Evolutionary conservation across 2,113 vertebrate genomes (phyloP).

Genomic region (Hystrix cristata): DNA sequence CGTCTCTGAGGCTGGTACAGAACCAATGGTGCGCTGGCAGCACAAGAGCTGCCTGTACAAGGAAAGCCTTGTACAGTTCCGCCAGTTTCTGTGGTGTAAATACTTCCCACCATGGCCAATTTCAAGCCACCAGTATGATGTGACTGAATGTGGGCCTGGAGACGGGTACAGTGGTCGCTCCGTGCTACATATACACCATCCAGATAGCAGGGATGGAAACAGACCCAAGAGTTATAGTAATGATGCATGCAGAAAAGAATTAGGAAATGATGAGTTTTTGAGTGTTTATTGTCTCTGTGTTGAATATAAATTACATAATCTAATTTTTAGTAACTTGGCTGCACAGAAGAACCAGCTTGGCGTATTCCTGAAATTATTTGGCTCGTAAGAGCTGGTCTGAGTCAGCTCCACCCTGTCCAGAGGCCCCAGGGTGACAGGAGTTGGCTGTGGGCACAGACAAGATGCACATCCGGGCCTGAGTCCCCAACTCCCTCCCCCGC

Average conservation of each 20-base stretch:
- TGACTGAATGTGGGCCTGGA: rapidly evolving
- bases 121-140: background rate
- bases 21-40: background rate
- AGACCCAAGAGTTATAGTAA: background rate
- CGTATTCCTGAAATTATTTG: background rate
- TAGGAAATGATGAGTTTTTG: background rate
- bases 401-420: background rate
- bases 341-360: background rate
- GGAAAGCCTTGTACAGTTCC: background rate
- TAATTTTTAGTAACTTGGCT: background rate
- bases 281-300: background rate
- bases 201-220: rapidly evolving
- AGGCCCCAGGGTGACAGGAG: background rate
- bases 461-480: background rate
- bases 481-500: background rate
- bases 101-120: background rate
- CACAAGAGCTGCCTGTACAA: background rate
- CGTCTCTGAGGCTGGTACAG: background rate
- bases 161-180: rapidly evolving
- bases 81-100: background rate
- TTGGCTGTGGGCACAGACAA: background rate
- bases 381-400: background rate
- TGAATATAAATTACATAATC: background rate
- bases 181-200: rapidly evolving
- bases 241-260: background rate